Conservation (phyloP, 2,888 invertebrate genomes). For the Aphodius sticticus region DNA sequence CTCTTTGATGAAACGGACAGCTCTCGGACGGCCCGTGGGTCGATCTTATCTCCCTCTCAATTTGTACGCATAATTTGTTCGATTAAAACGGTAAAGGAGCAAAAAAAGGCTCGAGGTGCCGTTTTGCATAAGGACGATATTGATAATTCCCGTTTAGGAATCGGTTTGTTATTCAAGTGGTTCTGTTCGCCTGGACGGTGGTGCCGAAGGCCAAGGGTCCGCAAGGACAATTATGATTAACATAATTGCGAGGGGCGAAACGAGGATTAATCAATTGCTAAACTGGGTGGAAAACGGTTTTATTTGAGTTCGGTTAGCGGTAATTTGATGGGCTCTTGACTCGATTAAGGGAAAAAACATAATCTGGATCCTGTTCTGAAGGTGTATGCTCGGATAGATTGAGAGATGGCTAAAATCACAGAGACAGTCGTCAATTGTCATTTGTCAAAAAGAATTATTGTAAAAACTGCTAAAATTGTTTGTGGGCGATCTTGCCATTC, state of each 20-base stretch:
- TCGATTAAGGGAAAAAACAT: neutral
- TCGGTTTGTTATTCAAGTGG: neutral
- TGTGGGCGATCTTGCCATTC: too few relatives aligned
- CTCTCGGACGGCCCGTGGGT: neutral
- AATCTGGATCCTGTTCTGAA: neutral
- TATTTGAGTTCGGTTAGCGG: neutral
- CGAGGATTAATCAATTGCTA: neutral
- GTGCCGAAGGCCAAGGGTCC: neutral
- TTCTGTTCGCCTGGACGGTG: neutral
- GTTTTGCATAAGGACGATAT: slow-evolving; percentile 4
- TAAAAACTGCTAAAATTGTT: too few relatives aligned
- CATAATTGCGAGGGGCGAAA: neutral
- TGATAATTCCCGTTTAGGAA: neutral
- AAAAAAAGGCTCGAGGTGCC: neutral
- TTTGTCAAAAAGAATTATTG: too few relatives aligned
- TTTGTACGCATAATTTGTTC: neutral
- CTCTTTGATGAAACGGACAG: neutral
- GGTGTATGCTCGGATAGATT: too few relatives aligned
- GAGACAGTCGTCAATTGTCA: too few relatives aligned
- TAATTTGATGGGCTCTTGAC: neutral
- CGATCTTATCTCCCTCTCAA: neutral
- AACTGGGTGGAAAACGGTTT: neutral
- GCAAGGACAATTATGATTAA: neutral
- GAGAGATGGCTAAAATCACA: too few relatives aligned
- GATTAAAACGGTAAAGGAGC: neutral